Evolutionary conservation across 2,113 vertebrate genomes (phyloP).

Genomic region (Bagarius yarrelli): DNA sequence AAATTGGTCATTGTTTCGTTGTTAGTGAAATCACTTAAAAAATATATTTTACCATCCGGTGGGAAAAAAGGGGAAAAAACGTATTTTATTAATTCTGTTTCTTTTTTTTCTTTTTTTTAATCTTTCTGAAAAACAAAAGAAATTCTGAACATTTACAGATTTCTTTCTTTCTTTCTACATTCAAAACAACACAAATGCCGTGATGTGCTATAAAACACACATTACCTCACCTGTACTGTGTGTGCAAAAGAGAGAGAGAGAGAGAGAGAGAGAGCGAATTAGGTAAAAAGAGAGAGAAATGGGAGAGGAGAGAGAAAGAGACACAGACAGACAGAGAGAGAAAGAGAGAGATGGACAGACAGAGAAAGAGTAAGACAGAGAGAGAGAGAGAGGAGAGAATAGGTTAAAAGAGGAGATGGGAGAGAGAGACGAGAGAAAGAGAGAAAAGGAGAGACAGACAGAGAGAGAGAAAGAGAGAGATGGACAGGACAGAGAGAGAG

Average conservation of each 20-base stretch:
- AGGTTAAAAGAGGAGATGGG: neutral
- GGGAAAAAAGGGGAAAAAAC: too few species aligned
- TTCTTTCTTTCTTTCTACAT: too few species aligned
- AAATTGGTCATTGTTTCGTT: too few species aligned
- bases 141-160: too few species aligned
- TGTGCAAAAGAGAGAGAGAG: neutral
- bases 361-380: conserved; percentile 21
- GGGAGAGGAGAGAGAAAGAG: neutral
- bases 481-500: conserved; percentile 27
- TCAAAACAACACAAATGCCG: too few species aligned
- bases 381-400: neutral
- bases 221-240: too few species aligned
- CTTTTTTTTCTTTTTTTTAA: too few species aligned
- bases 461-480: conserved; percentile 24
- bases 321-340: conserved; percentile 21
- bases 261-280: neutral
- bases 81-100: too few species aligned
- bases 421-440: neutral
- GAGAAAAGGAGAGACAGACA: neutral
- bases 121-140: too few species aligned
- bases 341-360: conserved; percentile 20
- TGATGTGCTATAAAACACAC: too few species aligned
- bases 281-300: neutral
- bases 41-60: too few species aligned
- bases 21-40: too few species aligned